phyloP scores from a whole-genome alignment of 2,888 invertebrate species.

The Linnaemya vulpina region DNA sequence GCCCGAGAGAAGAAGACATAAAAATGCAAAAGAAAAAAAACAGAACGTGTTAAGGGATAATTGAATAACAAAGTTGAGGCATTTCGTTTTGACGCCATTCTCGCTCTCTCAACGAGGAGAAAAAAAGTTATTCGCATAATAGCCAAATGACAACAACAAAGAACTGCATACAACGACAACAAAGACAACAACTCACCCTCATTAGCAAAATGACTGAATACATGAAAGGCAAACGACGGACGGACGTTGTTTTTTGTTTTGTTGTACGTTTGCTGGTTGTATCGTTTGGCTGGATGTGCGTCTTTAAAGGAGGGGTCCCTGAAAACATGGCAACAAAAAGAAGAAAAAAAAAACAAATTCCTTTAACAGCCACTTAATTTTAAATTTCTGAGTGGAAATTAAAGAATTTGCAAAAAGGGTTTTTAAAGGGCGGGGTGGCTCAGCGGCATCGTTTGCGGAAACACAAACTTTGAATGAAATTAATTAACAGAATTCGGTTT shows the following conservation, averaged over 20 bases:
- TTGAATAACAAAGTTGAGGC: conserved; percentile 69
- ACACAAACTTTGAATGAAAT: not conserved
- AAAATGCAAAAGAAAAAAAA: conserved; percentile 19
- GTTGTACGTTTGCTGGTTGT: not conserved
- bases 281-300: conserved; percentile 36
- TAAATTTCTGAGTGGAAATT: conserved; percentile 44
- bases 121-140: not conserved
- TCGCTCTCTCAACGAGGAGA: conserved; percentile 18
- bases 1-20: not conserved
- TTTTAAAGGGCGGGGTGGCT: not conserved
- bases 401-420: conserved; percentile 14
- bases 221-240: conserved; percentile 40
- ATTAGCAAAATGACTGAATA: conserved; percentile 67
- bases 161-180: conserved; percentile 15
- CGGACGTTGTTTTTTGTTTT: too few relatives aligned
- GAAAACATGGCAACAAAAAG: conserved; percentile 67
- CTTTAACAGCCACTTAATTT: conserved; percentile 65
- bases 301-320: conserved; percentile 63
- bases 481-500: not conserved
- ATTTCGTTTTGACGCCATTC: conserved; percentile 69
- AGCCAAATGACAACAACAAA: conserved; percentile 34
- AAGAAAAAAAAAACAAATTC: not conserved
- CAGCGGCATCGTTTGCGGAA: not conserved
- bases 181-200: conserved; percentile 67
- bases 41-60: conserved; percentile 69